Percentiles rank a stretch among this genome's conserved stretches.
These are phyloP conservation scores for Copidosoma aretas DNA, from an alignment of 2,888 invertebrate species.

Conservation along the genomic window DNA sequence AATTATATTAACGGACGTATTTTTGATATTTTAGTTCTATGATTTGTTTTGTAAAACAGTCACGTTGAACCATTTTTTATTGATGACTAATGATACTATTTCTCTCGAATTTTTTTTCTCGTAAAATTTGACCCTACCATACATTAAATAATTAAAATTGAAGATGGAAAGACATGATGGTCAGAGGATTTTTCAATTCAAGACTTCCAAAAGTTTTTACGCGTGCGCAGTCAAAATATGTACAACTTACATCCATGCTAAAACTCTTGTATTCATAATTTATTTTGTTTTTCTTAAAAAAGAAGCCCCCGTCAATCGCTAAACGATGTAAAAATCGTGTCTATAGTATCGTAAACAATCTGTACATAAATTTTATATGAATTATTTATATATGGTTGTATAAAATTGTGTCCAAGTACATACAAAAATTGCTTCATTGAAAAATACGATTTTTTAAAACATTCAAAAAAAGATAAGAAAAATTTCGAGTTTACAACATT, in stretches of 20 bases:
- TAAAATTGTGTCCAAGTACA: conserved; percentile 24
- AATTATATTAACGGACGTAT: too few species aligned
- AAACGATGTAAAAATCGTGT: conserved; percentile 29
- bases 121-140: conserved; percentile 18
- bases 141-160: conserved; percentile 14
- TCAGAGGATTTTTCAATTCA: conserved; percentile 9
- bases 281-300: conserved; percentile 33
- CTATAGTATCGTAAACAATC: conserved; percentile 23
- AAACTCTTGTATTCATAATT: conserved; percentile 14
- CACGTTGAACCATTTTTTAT: too few species aligned
- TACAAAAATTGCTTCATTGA: conserved; percentile 21
- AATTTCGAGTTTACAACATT: neutral
- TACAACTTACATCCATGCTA: conserved; percentile 36
- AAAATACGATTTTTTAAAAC: neutral
- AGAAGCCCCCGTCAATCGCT: conserved; percentile 33
- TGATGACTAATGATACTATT: conserved; percentile 5
- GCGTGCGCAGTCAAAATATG: conserved; percentile 35
- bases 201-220: neutral
- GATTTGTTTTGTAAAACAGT: too few species aligned
- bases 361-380: conserved; percentile 30
- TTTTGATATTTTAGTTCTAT: too few species aligned
- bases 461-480: conserved; percentile 3
- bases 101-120: conserved; percentile 13
- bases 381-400: conserved; percentile 27
- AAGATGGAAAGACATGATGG: conserved; percentile 31